Evolutionary conservation across 2,113 vertebrate species (phyloP).

Genomic region (Candoia aspera): DNA sequence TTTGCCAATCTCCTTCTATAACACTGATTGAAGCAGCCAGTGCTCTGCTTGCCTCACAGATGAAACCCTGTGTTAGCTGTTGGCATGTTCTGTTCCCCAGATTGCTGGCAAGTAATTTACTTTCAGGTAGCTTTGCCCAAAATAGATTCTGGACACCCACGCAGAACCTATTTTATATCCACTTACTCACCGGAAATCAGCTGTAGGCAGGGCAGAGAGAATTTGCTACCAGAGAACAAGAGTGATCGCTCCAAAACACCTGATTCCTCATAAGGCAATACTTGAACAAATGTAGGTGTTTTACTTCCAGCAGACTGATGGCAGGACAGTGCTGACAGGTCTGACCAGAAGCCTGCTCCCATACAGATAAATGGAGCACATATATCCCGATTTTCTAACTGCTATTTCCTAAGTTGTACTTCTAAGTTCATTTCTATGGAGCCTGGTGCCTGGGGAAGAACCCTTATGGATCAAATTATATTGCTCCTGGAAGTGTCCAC

Average conservation of each 20-base stretch:
- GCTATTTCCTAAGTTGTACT: not conserved
- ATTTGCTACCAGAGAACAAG: too few relatives aligned
- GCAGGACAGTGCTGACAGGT: too few relatives aligned
- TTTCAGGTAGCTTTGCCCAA: not conserved
- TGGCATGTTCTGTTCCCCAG: rapidly evolving
- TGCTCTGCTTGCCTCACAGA: not conserved
- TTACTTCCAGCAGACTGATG: too few relatives aligned
- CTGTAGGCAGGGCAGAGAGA: not conserved
- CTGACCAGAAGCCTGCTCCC: too few relatives aligned
- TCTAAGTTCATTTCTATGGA: not conserved
- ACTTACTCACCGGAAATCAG: not conserved
- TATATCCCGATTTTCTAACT: too few relatives aligned
- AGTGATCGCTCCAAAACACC: too few relatives aligned
- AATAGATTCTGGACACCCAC: not conserved
- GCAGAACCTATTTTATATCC: not conserved
- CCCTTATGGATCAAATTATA: not conserved
- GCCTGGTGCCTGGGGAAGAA: not conserved
- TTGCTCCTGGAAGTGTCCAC: not conserved
- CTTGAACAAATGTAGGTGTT: too few relatives aligned
- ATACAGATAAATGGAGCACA: too few relatives aligned
- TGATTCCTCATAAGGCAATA: too few relatives aligned
- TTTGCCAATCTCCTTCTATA: not conserved
- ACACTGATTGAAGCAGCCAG: not conserved
- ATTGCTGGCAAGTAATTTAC: not conserved
- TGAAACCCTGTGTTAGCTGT: not conserved